Evolutionary conservation across 2,888 invertebrate genomes (phyloP), one percentile per base, ranked within the genome.

Genomic region (Callosobruchus maculatus): DNA sequence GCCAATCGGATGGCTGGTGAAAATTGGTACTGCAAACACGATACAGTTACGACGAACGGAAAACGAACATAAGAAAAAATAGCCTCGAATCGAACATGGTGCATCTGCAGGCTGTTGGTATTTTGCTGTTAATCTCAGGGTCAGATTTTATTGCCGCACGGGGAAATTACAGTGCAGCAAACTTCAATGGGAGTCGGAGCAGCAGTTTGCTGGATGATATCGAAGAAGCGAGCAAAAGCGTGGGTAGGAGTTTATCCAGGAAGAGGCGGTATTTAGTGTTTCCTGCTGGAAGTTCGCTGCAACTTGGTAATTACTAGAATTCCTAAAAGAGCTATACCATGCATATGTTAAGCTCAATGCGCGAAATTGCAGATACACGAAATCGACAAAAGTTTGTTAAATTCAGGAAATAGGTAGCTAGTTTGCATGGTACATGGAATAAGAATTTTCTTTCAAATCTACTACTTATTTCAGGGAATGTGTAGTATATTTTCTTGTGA

Each of bases 261-360:
- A 79, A 78, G 75, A 75, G 80, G 49, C 77, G 82, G n/a, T 82
- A 82, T 79, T 77, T 82, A 22, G 77, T 78, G n/a, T 82, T 82
- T 73, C 82, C 82, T 18, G 76, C 78, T 31, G 82, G 81, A 73
- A 83, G 82, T 78, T 86, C 88, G 67, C 85, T 89, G 73, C 87
- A 87, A 81, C 77, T 87, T 76, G 86, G 87, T 87, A 79, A 81
- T 84, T 81, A 79, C 13, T 21, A 13, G 1, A 13, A 49, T 49
- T 49, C 18, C 49, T 18, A 30, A 30, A 30, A 30, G 9, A 5
- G 30, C 3, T 3, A 30, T 30, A 30, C 9, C 9, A 30, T 30
- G 30, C n/a, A n/a, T n/a, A n/a, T n/a, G n/a, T n/a, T n/a, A n/a
- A n/a, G n/a, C n/a, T n/a, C n/a, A n/a, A n/a, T n/a, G n/a, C n/a